Evolutionary conservation across 2,888 invertebrate genomes (phyloP), one percentile per base, ranked within the genome.

Genomic region (Amblyteles armatorius): DNA sequence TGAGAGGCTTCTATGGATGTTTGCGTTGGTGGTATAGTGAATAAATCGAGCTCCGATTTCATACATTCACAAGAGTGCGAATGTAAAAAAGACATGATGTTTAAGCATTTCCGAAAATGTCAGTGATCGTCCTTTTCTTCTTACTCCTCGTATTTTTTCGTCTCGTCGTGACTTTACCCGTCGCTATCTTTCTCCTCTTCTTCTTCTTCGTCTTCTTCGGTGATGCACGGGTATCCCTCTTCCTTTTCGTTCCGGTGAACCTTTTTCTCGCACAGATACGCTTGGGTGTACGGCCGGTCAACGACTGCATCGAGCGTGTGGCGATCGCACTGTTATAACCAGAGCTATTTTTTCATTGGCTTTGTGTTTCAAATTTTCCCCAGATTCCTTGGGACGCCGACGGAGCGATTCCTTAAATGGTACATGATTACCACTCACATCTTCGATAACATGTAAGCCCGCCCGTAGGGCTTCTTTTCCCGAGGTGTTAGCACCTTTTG

Each of bases 21-120:
- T 69, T 89, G 89, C 9, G 88, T 88, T 40, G 88, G 86, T 1
- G 89, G 88, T 89, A 78, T 52, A 22, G 72, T 78, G 48, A 77
- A 82, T 52, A 67, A 50, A 55, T 82, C 73, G 2, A 78, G 74
- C 48, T 79, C 83, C 36, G 67, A 79, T n/a, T 79, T 79, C 55
- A 67, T 36, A 29, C 73, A 79, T 22, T 83, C 78, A 19, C 11
- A 50, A 4, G 73, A 80, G 44, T 65, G 72, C 16, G 50, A 13
- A 33, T 72, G 65, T 11, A 76, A 29, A 44, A 79, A 79, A 11
- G 79, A 55, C 73, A 81, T 36, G 52, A 67, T 36, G 36, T 22
- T 22, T 22, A 22, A 22, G 22, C 22, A 22, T 1, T 22, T 22
- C 22, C 22, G 22, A 22, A 22, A 22, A 22, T 22, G 22, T 22